Conservation (phyloP, 35 echinoderm and acorn worm genomes). For the Stichopus chloronotus region DNA sequence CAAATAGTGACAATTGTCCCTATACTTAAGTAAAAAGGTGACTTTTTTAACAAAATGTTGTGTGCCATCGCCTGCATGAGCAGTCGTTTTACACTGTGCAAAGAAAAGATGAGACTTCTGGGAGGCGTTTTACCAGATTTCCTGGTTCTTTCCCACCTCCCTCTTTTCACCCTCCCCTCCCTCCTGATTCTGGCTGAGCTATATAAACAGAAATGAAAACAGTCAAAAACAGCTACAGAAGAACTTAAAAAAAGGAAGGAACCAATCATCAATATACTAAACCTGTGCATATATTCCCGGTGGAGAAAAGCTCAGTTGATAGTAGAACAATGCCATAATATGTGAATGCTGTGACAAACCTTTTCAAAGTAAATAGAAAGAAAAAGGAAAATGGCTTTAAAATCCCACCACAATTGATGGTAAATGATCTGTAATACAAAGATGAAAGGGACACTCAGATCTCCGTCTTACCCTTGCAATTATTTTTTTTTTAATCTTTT, state of each 20-base stretch:
- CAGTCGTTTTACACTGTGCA: too few relatives aligned
- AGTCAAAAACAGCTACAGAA: neutral
- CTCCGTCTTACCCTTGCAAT: too few relatives aligned
- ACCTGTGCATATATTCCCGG: slow-evolving; percentile 54
- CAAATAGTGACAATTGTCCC: too few relatives aligned
- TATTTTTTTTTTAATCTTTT: too few relatives aligned
- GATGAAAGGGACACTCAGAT: too few relatives aligned
- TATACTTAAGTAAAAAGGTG: too few relatives aligned
- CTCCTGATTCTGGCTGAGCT: neutral
- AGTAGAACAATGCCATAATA: slow-evolving; percentile 65
- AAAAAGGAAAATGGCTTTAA: neutral
- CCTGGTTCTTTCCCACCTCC: neutral
- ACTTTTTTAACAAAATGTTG: too few relatives aligned
- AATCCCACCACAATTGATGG: neutral
- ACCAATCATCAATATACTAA: neutral
- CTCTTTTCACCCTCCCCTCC: neutral
- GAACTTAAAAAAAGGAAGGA: neutral
- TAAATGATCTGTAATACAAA: neutral
- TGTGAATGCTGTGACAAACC: slow-evolving; percentile 66
- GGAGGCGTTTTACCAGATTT: too few relatives aligned
- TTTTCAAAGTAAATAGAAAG: slow-evolving; percentile 16
- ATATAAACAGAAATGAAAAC: neutral
- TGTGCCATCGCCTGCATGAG: too few relatives aligned
- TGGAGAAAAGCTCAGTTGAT: slow-evolving; percentile 59
- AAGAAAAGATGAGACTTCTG: too few relatives aligned